Conservation (phyloP, 2,888 invertebrate species). For the Ellobium chinense region DNA sequence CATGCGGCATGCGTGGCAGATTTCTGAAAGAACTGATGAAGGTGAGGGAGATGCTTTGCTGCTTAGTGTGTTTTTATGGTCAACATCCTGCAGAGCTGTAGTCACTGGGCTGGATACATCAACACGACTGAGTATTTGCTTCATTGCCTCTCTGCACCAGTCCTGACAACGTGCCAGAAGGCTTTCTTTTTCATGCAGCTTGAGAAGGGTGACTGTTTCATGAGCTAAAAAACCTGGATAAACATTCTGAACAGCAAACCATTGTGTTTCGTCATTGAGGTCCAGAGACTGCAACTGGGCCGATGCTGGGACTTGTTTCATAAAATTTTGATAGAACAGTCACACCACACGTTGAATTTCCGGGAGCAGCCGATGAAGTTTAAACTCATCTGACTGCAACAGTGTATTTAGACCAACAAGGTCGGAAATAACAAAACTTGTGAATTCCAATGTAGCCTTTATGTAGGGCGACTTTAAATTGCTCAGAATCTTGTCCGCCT, state of each 20-base stretch:
- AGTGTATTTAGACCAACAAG: not conserved
- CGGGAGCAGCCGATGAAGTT: constrained; percentile 1
- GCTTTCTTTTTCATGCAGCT: not conserved
- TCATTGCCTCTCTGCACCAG: not conserved
- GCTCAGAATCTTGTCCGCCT: not conserved
- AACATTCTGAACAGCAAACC: not conserved
- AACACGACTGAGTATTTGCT: not conserved
- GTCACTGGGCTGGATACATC: not conserved
- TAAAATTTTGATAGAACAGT: constrained; percentile 1
- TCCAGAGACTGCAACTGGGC: not conserved
- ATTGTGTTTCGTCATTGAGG: not conserved
- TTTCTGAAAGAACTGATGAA: not conserved
- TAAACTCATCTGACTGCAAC: not conserved
- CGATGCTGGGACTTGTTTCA: not conserved
- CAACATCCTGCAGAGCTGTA: not conserved
- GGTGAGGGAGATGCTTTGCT: not conserved
- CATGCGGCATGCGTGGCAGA: not conserved
- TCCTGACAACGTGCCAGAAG: constrained; percentile 4
- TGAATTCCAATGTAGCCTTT: constrained; percentile 4
- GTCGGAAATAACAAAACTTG: not conserved
- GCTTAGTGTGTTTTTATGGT: not conserved
- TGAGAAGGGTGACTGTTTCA: not conserved
- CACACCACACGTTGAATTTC: not conserved
- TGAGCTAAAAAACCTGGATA: not conserved
- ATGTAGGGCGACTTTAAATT: not conserved